A percentile compares a stretch with the other conserved stretches of the same genome.
Conservation (phyloP, 1,140 invertebrate species). For the Lineus longissimus region DNA sequence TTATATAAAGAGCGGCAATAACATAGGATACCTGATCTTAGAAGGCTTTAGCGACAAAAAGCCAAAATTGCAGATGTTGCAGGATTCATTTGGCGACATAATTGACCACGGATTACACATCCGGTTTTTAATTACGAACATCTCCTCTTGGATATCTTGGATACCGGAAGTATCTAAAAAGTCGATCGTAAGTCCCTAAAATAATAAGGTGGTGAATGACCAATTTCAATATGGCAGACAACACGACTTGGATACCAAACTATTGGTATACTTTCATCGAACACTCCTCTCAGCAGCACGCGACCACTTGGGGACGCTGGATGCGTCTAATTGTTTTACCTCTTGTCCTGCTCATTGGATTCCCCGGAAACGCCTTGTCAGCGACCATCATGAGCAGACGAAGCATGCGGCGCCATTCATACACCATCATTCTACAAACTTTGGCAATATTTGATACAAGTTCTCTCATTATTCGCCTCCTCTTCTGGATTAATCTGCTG, state of each 20-base stretch:
- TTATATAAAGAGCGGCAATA: no score
- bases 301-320: not conserved
- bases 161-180: no score
- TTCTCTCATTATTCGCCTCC: constrained; percentile 12
- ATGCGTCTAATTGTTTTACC: constrained; percentile 12
- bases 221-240: no score
- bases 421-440: constrained; percentile 8
- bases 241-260: constrained; percentile 3
- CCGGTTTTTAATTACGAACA: no score
- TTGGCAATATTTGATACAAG: constrained; percentile 14
- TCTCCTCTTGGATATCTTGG: no score
- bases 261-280: constrained; percentile 21
- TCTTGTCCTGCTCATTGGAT: constrained; percentile 6
- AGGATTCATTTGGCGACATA: no score
- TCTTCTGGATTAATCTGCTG: constrained; percentile 20
- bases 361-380: constrained; percentile 13
- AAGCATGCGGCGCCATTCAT: constrained; percentile 13
- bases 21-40: no score
- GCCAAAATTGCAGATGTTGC: no score
- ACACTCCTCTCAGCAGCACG: constrained; percentile 12
- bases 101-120: no score
- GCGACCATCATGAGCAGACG: constrained; percentile 10
- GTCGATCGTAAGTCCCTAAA: no score
- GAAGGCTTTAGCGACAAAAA: no score
- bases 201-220: no score